Base-by-base conservation (phyloP, 2,888 invertebrate species). In the Odontocerum albicorne region DNA sequence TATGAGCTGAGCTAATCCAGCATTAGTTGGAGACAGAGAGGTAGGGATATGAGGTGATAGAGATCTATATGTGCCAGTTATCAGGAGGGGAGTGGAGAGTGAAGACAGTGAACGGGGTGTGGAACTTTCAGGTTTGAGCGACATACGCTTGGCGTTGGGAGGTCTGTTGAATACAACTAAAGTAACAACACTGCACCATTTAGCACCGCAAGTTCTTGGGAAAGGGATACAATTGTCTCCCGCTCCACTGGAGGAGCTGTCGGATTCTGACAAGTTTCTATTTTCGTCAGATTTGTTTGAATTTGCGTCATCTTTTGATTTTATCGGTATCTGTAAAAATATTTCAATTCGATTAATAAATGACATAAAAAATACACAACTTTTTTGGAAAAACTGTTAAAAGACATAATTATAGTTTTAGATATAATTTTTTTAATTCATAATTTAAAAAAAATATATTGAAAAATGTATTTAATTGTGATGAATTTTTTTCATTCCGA, bases 161-260 rank as follows among this genome's bases (percentile, higher is more conserved):
- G 88, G 86, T 45, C 92, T 82, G 44, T 88, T 88, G 72, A 96
- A 96, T 62, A 90, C 90, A 0, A 94, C 93, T 53, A 97, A 72
- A 50, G 86, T 83, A 65, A 92, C 92, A 16, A 90, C 89, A 19
- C 90, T 89, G 71, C 92, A 93, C 79, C 96, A 97, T 65, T 90
- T 87, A 0, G 94, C 96, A 1, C 96, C 96, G 7, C 93, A 94
- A 0, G 96, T 96, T 49, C 93, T 80, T 0, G 96, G 96, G 71
- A 95, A 97, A 0, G 96, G 96, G 63, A 97, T 90, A 67, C 90
- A 91, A 4, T 90, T 86, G 66, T 92, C 92, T 22, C 81, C 77
- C 0, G 77, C 77, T 60, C 75, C 75, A 59, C 76, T 77, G 12
- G 44, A 32, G 20, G 47, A 15, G 8, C 39, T 42, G 8, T 60